Base-by-base conservation (phyloP, 2,888 invertebrate genomes). In the Chloromyia formosa region DNA sequence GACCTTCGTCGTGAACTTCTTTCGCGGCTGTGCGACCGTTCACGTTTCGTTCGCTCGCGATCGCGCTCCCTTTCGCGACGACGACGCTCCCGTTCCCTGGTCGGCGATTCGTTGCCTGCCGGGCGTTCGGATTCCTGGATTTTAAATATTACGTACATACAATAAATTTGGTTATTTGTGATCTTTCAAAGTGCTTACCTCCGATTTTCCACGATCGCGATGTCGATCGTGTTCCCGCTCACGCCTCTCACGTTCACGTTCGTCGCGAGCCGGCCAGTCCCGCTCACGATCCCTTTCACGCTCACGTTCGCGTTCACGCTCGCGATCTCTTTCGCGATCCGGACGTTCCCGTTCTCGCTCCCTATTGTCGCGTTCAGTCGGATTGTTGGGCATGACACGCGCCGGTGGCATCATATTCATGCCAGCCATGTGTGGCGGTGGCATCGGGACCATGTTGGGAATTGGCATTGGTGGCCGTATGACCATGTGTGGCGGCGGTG, bases 21-120 rank as follows among this genome's bases (percentile, higher is more conserved):
- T n/a, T 91, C 91, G 16, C 91, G 86, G 74, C 91, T 86, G 81
- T 91, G 90, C 4, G 91, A 91, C 77, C 91, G 88, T 27, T 84
- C 84, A 12, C 83, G 81, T 10, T 84, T 78, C 2, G 69, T 61
- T 14, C 82, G 82, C 1, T 84, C 81, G 18, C 82, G 79, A 1
- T 83, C 82, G 1, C 83, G 82, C 9, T 83, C 83, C 27, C 83
- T 76, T 5, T 71, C 71, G 1, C 81, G 81, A 0, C 82, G 76
- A 77, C 82, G 79, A n/a, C 81, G 78, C 22, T 83, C 82, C 9
- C 82, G 79, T 54, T 83, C 82, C 42, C 77, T 74, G 0, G 75
- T 18, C 14, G 75, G 75, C 1, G 77, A 75, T 1, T 74, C 71
- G 5, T 45, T 61, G 4, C 18, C 20, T 1, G 18, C 73, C 53